Evolutionary conservation across 2,888 invertebrate genomes (phyloP), one percentile per base, ranked within the genome.

Genomic region (Spialia ferax): DNA sequence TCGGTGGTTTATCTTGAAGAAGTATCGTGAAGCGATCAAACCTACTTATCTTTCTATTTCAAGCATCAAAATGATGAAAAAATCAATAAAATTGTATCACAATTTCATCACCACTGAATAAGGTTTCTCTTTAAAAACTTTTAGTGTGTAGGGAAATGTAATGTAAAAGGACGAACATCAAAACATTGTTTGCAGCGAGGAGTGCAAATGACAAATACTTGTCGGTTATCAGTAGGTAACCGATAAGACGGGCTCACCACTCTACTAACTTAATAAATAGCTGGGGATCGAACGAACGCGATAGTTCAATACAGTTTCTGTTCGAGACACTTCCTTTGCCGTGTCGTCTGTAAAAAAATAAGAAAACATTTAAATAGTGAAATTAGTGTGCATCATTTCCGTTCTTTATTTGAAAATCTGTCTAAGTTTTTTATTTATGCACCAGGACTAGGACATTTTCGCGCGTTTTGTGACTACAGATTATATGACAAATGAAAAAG

Each of bases 131-230:
- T 48, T 52, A n/a, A 35, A 18, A 61, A 23, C 45, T 45, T 42
- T 20, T 45, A 22, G 29, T 52, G 50, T 23, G n/a, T n/a, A 57
- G 45, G 50, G 32, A 48, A 57, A 64, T 22, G 10, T 45, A 29
- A 64, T 35, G 35, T 22, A 22, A 22, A 57, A 55, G 15, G 48
- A 57, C 57, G 23, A 48, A 57, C 26, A 64, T 64, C 32, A 22
- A 48, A 50, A 64, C 48, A 29, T 57, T 64, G 64, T 64, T 57
- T 57, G 64, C 57, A 32, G 13, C 38, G 52, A 84, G 79, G 78
- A 86, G 84, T 80, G 82, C 79, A 83, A 86, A 85, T 89, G 87
- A 90, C 85, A 86, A 86, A 85, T 83, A 84, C 81, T 82, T 74
- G 71, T 73, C 74, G 69, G 80, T 89, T 91, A 92, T 91, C 89